Percentiles rank a stretch among this genome's conserved stretches.
Evolutionary conservation across 2,113 vertebrate species (phyloP).

Genomic region (Drymodes brunneopygia): DNA sequence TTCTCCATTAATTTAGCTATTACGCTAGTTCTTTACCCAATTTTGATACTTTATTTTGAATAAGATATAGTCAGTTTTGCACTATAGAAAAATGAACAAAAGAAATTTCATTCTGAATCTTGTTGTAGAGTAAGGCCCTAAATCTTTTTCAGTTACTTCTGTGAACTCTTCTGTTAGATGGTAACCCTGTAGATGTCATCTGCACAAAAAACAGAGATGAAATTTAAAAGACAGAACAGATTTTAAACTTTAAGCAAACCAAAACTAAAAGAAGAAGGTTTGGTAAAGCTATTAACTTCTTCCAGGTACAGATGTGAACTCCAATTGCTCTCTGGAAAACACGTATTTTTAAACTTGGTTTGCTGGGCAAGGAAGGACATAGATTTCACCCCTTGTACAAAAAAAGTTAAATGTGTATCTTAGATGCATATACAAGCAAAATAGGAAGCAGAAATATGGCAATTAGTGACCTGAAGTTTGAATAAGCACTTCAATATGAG

Average conservation of each 20-base stretch:
- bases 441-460: neutral
- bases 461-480: neutral
- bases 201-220: neutral
- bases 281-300: neutral
- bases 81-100: neutral
- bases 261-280: neutral
- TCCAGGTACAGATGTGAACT: neutral
- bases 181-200: neutral
- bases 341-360: neutral
- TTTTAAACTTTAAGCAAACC: neutral
- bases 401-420: neutral
- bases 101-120: neutral
- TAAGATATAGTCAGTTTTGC: neutral
- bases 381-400: neutral
- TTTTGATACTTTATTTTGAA: neutral
- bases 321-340: neutral
- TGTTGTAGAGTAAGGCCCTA: neutral
- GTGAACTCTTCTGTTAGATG: neutral
- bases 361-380: neutral
- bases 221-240: neutral
- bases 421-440: neutral
- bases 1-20: neutral
- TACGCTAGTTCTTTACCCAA: neutral
- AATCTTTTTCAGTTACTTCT: neutral
- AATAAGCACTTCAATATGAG: neutral